These are phyloP conservation scores for Leptarthrus brevirostris DNA, from an alignment of 2,888 invertebrate species.

Conservation along the genomic window DNA sequence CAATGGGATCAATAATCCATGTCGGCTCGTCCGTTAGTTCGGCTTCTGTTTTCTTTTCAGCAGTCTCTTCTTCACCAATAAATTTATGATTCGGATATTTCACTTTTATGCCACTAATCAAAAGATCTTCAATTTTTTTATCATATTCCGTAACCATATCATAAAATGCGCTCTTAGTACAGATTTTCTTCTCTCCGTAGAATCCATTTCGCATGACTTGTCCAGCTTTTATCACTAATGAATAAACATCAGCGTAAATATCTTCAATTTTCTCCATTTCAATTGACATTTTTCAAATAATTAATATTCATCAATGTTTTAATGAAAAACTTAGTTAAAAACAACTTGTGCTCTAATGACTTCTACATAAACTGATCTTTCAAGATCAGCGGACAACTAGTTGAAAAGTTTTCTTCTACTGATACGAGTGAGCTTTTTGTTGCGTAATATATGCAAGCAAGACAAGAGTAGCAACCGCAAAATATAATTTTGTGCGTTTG, in stretches of 20 bases:
- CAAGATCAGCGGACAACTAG: background rate
- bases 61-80: constrained; percentile 80
- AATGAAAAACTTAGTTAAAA: background rate
- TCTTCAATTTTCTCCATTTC: constrained; percentile 57
- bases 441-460: background rate
- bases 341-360: background rate
- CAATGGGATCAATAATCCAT: constrained; percentile 89
- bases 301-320: background rate
- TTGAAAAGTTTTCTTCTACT: background rate
- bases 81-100: constrained; percentile 76
- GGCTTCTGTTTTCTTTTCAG: constrained; percentile 61
- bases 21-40: constrained; percentile 81
- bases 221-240: constrained; percentile 63
- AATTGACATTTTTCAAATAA: constrained; percentile 3
- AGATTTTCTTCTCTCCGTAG: constrained; percentile 55
- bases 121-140: constrained; percentile 77
- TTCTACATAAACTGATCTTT: background rate
- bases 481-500: no score
- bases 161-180: constrained; percentile 72
- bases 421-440: background rate
- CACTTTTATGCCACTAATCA: constrained; percentile 71
- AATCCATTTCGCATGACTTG: constrained; percentile 63
- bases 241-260: constrained; percentile 62
- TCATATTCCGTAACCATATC: constrained; percentile 87
- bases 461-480: background rate